Conservation (phyloP, 2,113 vertebrate species). For the Thalassarche chlororhynchos region DNA sequence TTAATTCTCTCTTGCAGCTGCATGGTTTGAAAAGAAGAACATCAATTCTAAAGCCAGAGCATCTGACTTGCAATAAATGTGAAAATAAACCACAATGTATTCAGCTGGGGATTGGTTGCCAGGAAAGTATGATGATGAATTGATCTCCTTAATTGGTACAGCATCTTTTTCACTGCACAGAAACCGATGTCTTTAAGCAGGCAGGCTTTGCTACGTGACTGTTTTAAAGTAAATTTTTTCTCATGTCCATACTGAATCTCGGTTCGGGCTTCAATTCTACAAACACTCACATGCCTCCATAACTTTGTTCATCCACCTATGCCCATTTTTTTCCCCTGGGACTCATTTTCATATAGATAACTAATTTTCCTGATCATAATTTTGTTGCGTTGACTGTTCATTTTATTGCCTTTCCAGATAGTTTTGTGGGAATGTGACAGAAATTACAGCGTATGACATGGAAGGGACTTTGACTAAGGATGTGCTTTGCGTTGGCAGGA, state of each 20-base stretch:
- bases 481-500: conserved; percentile 76
- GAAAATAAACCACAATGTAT: neutral
- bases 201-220: neutral
- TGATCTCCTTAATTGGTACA: neutral
- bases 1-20: neutral
- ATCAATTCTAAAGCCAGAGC: neutral
- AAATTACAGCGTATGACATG: neutral
- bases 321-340: neutral
- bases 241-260: neutral
- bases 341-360: neutral
- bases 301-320: neutral
- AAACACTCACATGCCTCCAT: neutral
- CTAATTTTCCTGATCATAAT: neutral
- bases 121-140: neutral
- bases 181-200: neutral
- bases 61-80: neutral
- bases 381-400: neutral
- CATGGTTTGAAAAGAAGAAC: neutral
- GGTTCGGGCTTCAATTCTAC: neutral
- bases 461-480: neutral
- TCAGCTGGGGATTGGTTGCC: neutral
- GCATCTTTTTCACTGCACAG: neutral
- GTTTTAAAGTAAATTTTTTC: neutral
- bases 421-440: neutral
- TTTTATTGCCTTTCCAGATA: neutral